Base-by-base conservation (phyloP, 2,113 vertebrate genomes). In the Bagarius yarrelli region DNA sequence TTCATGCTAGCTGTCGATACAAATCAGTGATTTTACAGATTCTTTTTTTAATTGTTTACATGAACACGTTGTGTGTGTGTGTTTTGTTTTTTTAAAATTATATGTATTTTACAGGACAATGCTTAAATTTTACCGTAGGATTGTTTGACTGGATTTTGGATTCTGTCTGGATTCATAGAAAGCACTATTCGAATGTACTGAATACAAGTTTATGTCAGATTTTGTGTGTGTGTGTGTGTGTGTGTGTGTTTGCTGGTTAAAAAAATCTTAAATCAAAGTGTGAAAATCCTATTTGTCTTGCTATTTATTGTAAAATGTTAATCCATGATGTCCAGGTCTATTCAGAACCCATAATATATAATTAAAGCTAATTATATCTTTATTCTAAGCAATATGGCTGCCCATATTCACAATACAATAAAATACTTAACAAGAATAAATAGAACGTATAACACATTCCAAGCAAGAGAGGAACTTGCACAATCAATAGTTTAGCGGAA, bases 101-200 rank as follows among this genome's bases (percentile, higher is more conserved):
- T 23, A 55, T 67, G 21, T 16, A 56, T 67, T 53, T 63, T 21
- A 25, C 27, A 25, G 61, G 30, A 16, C 50, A 67, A 21, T 52
- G 21, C 50, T 66, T 12, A 40, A 67, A 36, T 66, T n/a, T 44
- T 70, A 47, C 8, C 47, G 3, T 47, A 36, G 64, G 15, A 6
- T 79, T 23, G 30, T 15, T 56, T 79, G 40, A 50, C 52, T 66
- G 23, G 15, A 15, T 57, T 56, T 76, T 69, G 52, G 5, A 8
- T 50, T 50, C 13, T 50, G 47, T 50, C 13, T 50, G 47, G 5
- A 8, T 69, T 52, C 69, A 66, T 69, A 40, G 32, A 27, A 57
- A 44, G 77, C 61, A 44, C 77, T 79, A 56, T 44, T 69, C 77
- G 44, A 57, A 56, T 57, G 34, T 36, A 69, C 34, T 57, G 34